Evolutionary conservation across 2,888 invertebrate genomes (phyloP).

Genomic region (Noctua janthina): DNA sequence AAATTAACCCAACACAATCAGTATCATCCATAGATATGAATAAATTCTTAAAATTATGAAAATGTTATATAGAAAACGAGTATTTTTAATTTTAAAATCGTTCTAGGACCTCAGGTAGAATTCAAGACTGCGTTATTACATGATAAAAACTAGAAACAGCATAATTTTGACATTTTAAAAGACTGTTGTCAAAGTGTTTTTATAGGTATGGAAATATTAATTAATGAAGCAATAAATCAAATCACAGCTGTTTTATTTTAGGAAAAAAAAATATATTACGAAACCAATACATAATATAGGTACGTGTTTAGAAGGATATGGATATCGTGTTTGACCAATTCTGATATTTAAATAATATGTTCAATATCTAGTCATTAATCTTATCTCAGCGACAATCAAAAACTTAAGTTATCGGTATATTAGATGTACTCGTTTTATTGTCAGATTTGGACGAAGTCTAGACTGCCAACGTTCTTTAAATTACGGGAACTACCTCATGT

Average conservation of each 20-base stretch:
- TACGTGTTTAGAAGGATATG: neutral
- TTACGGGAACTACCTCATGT: neutral
- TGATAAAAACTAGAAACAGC: conserved; percentile 24
- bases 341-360: neutral
- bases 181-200: neutral
- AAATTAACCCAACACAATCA: too few relatives aligned
- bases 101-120: neutral
- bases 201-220: neutral
- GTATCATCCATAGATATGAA: too few relatives aligned
- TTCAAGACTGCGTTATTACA: neutral
- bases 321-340: neutral
- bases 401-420: neutral
- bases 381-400: neutral
- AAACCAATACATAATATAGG: neutral
- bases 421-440: neutral
- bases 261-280: neutral
- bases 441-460: neutral
- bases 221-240: conserved; percentile 16
- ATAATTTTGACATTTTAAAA: conserved; percentile 7
- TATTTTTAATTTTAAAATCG: too few relatives aligned
- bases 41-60: too few relatives aligned
- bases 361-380: neutral
- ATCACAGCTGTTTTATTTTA: neutral
- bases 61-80: too few relatives aligned
- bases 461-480: neutral